Evolutionary conservation across 2,113 vertebrate genomes (phyloP), one percentile per base, ranked within the genome.

Genomic region (Poeciliopsis occidentalis): DNA sequence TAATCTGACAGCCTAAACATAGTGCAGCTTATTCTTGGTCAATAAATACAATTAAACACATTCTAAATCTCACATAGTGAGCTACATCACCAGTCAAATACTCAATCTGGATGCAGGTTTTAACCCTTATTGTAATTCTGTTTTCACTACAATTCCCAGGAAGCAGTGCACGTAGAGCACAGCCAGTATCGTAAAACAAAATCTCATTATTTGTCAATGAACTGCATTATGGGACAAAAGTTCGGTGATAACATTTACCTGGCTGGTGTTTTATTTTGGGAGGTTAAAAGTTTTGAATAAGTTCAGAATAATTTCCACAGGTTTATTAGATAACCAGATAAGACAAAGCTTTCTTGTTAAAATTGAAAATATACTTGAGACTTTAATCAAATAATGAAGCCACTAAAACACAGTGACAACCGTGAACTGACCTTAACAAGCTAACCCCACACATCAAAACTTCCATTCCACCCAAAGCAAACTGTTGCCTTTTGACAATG

Each of bases 151-250:
- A 75, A 81, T 87, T 84, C 70, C 82, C 24, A 76, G 80, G 75
- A 82, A 81, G 74, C 39, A 26, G 78, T 71, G 65, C 61, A 64
- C 84, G 79, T 79, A 67, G 83, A 83, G 80, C 85, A 76, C 75
- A 76, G 80, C 73, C 70, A 81, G 83, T 67, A 89, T 87, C 88
- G 76, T 81, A 82, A 85, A 83, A 89, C 86, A 79, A 88, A 82
- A 90, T 89, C 89, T 91, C 85, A 93, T 90, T 91, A 90, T 91
- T 91, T 84, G 83, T 73, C 83, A 84, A 85, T 84, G 83, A 88
- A 77, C 82, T 84, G 75, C 78, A 78, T 87, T 88, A 90, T 91
- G 82, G 13, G 13, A 41, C 12, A 6, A 30, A 1, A 81, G 77
- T 81, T 76, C 69, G 22, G 76, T 57, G 54, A 77, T 66, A 4